Evolutionary conservation across 1,140 invertebrate genomes (phyloP), one percentile per base, ranked within the genome.

Genomic region (Bombus impatiens): DNA sequence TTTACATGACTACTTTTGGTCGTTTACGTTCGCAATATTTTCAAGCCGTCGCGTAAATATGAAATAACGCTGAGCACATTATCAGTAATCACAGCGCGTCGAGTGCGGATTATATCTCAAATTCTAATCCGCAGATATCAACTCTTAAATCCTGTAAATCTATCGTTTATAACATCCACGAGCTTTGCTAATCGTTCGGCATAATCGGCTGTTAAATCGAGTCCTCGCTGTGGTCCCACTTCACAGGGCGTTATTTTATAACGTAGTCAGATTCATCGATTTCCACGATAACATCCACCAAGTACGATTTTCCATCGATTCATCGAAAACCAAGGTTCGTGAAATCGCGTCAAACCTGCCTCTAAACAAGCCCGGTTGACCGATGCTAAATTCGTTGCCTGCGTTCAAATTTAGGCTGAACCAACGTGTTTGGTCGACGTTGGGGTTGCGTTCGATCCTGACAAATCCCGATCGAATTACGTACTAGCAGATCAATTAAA

Each of bases 91-190:
- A 74, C 42, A 70, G 18, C 32, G 78, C 53, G 68, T 67, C 83
- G 78, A 80, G 78, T 85, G 42, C 53, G 78, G 83, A 85, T 86
- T 86, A 86, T 44, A 67, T 35, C 35, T 18, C 25, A 42, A 75
- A 81, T 76, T 81, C 84, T 86, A 86, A 86, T 86, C 79, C 79
- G 71, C 72, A 22, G 57, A 82, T 86, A 86, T 72, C 79, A 59
- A 81, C 79, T 74, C 84, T 86, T 85, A 85, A 86, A 86, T 81
- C 84, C 84, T 86, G 84, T 68, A 82, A 86, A 86, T 86, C 84
- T 81, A 86, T 82, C 84, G 79, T 81, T 81, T 81, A 81, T 86
- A 86, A 81, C 84, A 76, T 76, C 37, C 57, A 76, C 32, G 78
- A 81, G 78, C 84, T 82, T 80, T 81, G 72, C 79, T 86, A 86